Percentiles rank a stretch among this genome's conserved stretches.
These are phyloP conservation scores for Betta splendens DNA, from an alignment of 2,797 vertebrate species.

Conservation along the genomic window DNA sequence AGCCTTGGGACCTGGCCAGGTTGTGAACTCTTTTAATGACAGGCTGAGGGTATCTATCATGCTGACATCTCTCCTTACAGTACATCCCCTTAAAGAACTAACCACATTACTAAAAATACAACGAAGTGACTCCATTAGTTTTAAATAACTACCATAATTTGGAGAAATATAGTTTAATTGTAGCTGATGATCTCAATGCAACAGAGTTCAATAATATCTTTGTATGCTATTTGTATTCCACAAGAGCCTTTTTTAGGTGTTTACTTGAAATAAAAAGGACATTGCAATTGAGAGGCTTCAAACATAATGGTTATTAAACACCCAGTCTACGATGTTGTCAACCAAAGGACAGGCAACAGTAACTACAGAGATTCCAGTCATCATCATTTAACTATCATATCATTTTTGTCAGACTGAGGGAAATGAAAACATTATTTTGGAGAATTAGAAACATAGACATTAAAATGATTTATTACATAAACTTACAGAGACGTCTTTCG, in stretches of 20 bases:
- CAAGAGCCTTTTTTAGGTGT: constrained; percentile 1
- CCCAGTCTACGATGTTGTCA: constrained; percentile 13
- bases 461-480: constrained; percentile 63
- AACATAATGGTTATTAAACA: constrained; percentile 13
- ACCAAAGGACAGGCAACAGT: constrained; percentile 44
- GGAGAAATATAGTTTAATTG: neutral
- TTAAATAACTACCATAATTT: neutral
- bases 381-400: constrained; percentile 74
- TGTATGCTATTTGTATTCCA: constrained; percentile 4
- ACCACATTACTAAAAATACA: constrained; percentile 24
- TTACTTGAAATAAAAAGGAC: constrained; percentile 1
- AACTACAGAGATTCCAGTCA: constrained; percentile 53
- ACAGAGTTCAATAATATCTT: constrained; percentile 11
- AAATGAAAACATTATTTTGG: no score
- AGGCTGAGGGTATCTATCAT: constrained; percentile 47
- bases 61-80: constrained; percentile 38
- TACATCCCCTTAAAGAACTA: constrained; percentile 14
- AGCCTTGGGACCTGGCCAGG: constrained; percentile 42
- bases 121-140: constrained; percentile 4
- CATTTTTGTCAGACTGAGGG: constrained; percentile 51
- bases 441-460: no score
- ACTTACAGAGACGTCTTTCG: constrained; percentile 46
- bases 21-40: constrained; percentile 61
- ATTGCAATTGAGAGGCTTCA: constrained; percentile 1
- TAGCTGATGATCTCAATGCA: neutral